These are phyloP conservation scores for Buphagus erythrorhynchus DNA, from an alignment of 2,797 vertebrate species.

Conservation along the genomic window DNA sequence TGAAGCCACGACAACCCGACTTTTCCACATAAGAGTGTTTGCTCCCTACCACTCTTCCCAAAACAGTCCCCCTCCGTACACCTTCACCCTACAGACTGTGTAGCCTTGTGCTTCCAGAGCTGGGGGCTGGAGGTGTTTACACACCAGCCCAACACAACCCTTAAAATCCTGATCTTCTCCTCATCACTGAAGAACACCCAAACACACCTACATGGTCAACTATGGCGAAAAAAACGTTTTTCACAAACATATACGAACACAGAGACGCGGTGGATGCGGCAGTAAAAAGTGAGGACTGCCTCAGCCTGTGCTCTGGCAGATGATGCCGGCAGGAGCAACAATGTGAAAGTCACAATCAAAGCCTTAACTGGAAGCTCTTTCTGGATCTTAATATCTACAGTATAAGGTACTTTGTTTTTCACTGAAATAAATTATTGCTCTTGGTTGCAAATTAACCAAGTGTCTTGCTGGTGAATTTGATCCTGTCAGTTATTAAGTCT, in stretches of 20 bases:
- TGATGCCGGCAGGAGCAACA: background rate
- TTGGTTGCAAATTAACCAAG: slow-evolving; percentile 27
- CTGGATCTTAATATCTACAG: background rate
- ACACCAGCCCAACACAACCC: rapidly evolving
- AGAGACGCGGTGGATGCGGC: rapidly evolving
- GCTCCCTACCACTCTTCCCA: rapidly evolving
- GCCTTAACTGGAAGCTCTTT: background rate
- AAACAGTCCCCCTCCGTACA: background rate
- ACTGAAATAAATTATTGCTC: slow-evolving; percentile 6
- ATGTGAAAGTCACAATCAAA: background rate
- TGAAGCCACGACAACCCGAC: rapidly evolving
- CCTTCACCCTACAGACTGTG: rapidly evolving
- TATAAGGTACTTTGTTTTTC: background rate
- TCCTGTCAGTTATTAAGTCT: slow-evolving; percentile 6
- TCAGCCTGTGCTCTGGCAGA: background rate
- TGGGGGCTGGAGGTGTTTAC: background rate
- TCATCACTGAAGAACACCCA: rapidly evolving
- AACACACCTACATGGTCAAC: background rate
- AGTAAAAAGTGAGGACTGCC: background rate
- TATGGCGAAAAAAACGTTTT: rapidly evolving
- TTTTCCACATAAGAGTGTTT: rapidly evolving
- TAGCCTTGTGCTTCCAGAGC: background rate
- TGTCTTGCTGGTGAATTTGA: background rate
- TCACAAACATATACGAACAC: background rate
- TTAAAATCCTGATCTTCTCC: background rate